phyloP scores from a whole-genome alignment of 2,888 invertebrate species.

The Trissonchulus latispiculum region DNA sequence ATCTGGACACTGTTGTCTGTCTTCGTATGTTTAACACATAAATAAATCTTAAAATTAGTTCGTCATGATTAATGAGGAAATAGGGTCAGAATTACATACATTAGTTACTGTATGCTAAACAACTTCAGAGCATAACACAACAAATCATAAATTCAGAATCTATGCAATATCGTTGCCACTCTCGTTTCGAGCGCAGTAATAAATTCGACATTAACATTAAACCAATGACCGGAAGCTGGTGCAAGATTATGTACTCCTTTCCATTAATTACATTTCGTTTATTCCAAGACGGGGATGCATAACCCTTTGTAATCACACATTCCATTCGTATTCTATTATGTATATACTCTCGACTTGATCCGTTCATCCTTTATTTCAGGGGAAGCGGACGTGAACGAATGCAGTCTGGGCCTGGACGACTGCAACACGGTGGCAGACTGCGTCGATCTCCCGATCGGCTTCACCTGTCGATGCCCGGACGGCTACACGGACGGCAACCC shows the following conservation, averaged over 20 bases:
- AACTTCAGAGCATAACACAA: no score
- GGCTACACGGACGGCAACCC: conserved; percentile 39
- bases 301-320: no score
- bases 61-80: no score
- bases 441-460: conserved; percentile 37
- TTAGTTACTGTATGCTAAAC: no score
- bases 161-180: no score
- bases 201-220: neutral
- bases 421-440: conserved; percentile 41
- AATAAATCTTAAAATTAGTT: no score
- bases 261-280: no score
- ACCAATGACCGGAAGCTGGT: neutral
- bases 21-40: conserved; percentile 33
- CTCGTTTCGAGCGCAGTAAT: no score
- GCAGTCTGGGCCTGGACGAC: conserved; percentile 41
- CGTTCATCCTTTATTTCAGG: conserved; percentile 24
- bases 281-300: no score
- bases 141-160: no score
- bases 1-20: conserved; percentile 32
- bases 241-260: neutral
- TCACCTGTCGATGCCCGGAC: conserved; percentile 39
- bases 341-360: conserved; percentile 35
- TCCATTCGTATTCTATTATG: no score
- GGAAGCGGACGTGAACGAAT: conserved; percentile 38
- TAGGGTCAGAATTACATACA: no score